Percentiles rank a stretch among this genome's conserved stretches.
Conservation (phyloP, 2,888 invertebrate species). For the Tetheella fluctuosa region DNA sequence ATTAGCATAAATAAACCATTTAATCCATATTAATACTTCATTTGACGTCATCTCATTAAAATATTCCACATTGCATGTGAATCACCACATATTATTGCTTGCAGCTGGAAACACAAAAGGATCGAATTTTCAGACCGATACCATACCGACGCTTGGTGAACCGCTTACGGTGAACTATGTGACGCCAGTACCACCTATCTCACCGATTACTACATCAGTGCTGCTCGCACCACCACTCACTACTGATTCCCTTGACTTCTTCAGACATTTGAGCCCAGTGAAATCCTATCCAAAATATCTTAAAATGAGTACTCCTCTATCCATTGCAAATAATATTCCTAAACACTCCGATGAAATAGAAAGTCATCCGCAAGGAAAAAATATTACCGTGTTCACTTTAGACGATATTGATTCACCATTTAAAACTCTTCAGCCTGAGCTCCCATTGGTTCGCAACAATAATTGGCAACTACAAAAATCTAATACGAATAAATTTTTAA, state of each 20-base stretch:
- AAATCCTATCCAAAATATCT: conserved; percentile 54
- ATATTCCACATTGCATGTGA: conserved; percentile 42
- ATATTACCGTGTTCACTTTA: conserved; percentile 58
- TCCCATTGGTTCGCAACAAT: conserved; percentile 32
- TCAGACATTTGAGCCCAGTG: conserved; percentile 53
- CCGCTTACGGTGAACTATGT: conserved; percentile 52
- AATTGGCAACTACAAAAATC: conserved; percentile 32
- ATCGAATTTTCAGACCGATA: conserved; percentile 50
- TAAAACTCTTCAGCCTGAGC: conserved; percentile 51
- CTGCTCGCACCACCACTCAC: conserved; percentile 47
- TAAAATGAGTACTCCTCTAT: conserved; percentile 43
- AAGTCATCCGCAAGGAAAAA: conserved; percentile 35
- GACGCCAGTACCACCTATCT: conserved; percentile 55
- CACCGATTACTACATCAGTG: conserved; percentile 43
- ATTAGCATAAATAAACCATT: conserved; percentile 1
- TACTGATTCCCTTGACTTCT: conserved; percentile 56
- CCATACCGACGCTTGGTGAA: conserved; percentile 48
- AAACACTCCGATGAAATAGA: conserved; percentile 22
- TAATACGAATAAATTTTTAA: conserved; percentile 16
- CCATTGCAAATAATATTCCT: conserved; percentile 23
- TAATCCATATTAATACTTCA: background rate
- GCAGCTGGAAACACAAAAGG: conserved; percentile 64
- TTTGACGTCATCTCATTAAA: conserved; percentile 1
- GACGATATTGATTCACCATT: conserved; percentile 50
- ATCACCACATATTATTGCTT: conserved; percentile 69